Percentiles rank a stretch among this genome's conserved stretches.
phyloP scores from a whole-genome alignment of 2,113 vertebrate genomes.

The Erythrocercus mccallii region DNA sequence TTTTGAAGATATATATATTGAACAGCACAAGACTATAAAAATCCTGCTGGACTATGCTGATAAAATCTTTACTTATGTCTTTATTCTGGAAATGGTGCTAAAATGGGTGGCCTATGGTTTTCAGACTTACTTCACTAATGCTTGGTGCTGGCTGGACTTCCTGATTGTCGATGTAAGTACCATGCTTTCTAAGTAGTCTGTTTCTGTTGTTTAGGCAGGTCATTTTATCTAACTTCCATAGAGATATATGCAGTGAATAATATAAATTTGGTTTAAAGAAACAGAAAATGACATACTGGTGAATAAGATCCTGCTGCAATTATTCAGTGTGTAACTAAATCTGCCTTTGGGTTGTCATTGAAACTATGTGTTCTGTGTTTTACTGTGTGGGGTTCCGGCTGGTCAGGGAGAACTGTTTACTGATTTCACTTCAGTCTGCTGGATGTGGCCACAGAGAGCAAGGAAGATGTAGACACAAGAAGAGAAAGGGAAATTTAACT shows the following conservation, averaged over 20 bases:
- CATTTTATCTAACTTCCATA: neutral
- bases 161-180: conserved; percentile 95
- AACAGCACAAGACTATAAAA: conserved; percentile 83
- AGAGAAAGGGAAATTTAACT: neutral
- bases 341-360: neutral
- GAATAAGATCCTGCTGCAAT: neutral
- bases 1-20: conserved; percentile 94
- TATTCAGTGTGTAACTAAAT: neutral
- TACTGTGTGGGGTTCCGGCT: neutral
- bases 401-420: neutral
- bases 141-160: conserved; percentile 99
- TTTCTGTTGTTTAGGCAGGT: neutral
- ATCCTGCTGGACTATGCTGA: conserved; percentile 90
- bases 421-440: neutral
- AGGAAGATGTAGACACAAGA: neutral
- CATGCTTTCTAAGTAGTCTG: neutral
- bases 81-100: conserved; percentile 96
- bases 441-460: neutral
- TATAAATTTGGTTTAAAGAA: neutral
- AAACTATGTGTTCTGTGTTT: neutral
- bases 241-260: neutral
- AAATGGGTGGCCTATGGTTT: conserved; percentile 99
- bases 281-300: neutral
- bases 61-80: conserved; percentile 95
- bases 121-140: conserved; percentile 95